phyloP scores from a whole-genome alignment of 1,140 invertebrate genomes.

The Ooceraea biroi region DNA sequence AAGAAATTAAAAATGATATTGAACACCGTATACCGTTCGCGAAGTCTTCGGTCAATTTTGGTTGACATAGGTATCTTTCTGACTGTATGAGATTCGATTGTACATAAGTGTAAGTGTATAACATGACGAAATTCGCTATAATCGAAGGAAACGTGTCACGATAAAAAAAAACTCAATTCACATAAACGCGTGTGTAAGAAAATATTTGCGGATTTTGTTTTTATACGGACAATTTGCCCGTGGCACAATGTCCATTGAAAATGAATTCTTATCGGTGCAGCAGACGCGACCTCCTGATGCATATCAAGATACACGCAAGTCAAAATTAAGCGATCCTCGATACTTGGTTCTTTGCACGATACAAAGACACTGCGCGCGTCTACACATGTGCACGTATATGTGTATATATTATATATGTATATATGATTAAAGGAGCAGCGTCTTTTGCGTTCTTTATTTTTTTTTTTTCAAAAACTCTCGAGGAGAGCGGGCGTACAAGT shows the following conservation, averaged over 20 bases:
- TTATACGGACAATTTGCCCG: background rate
- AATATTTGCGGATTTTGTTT: constrained; percentile 6
- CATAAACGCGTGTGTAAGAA: background rate
- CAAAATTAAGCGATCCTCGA: constrained; percentile 45
- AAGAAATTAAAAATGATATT: background rate
- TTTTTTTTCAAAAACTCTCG: constrained; percentile 61
- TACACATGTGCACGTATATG: background rate
- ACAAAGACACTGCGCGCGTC: constrained; percentile 51
- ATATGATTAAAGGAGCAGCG: constrained; percentile 58
- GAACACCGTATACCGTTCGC: background rate
- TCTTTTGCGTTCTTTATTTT: constrained; percentile 28
- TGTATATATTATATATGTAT: constrained; percentile 25
- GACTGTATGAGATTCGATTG: constrained; percentile 22
- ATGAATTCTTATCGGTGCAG: constrained; percentile 27
- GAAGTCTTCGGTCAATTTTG: background rate
- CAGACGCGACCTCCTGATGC: constrained; percentile 26
- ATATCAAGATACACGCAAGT: constrained; percentile 43
- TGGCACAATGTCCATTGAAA: constrained; percentile 19
- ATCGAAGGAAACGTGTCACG: background rate
- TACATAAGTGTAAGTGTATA: constrained; percentile 21
- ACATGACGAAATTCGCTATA: constrained; percentile 14
- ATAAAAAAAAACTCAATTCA: constrained; percentile 13
- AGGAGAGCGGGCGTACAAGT: constrained; percentile 63
- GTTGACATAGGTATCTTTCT: background rate
- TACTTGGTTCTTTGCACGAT: constrained; percentile 52